Evolutionary conservation across 1,140 invertebrate genomes (phyloP).

Genomic region (Samia ricini): DNA sequence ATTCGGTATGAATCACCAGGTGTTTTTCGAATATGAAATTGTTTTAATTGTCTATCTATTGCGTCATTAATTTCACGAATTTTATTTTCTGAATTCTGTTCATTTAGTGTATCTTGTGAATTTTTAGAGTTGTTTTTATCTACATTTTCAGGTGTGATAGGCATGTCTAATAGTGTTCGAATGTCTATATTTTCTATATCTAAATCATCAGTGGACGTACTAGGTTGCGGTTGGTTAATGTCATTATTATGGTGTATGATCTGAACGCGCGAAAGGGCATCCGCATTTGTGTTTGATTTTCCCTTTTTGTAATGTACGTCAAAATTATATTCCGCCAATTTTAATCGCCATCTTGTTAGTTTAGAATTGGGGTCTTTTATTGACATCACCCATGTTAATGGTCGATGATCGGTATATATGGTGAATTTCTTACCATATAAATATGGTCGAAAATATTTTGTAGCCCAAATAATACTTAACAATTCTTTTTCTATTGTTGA

Average conservation of each 20-base stretch:
- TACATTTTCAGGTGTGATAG: conserved; percentile 9
- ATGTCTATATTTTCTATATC: conserved; percentile 4
- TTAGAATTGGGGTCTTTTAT: too few species aligned
- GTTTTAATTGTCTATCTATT: conserved; percentile 28
- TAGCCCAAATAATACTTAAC: too few species aligned
- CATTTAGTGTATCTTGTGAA: not conserved
- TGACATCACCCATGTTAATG: too few species aligned
- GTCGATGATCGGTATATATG: too few species aligned
- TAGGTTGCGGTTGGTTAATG: conserved; percentile 7
- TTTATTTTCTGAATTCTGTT: not conserved
- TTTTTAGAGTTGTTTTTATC: not conserved
- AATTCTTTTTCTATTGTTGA: not conserved
- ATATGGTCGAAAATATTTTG: not conserved
- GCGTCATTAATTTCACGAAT: conserved; percentile 7
- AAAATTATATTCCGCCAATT: too few species aligned
- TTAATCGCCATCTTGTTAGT: too few species aligned
- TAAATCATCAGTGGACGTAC: conserved; percentile 2
- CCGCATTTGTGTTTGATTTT: too few species aligned
- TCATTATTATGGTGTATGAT: too few species aligned
- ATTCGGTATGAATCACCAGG: conserved; percentile 21
- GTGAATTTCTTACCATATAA: too few species aligned
- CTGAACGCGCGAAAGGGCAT: too few species aligned
- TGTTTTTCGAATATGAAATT: too few species aligned
- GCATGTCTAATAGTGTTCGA: conserved; percentile 8
- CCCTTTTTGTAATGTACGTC: too few species aligned